Evolutionary conservation across 2,113 vertebrate genomes (phyloP).

Genomic region (Hiodon tergisus): DNA sequence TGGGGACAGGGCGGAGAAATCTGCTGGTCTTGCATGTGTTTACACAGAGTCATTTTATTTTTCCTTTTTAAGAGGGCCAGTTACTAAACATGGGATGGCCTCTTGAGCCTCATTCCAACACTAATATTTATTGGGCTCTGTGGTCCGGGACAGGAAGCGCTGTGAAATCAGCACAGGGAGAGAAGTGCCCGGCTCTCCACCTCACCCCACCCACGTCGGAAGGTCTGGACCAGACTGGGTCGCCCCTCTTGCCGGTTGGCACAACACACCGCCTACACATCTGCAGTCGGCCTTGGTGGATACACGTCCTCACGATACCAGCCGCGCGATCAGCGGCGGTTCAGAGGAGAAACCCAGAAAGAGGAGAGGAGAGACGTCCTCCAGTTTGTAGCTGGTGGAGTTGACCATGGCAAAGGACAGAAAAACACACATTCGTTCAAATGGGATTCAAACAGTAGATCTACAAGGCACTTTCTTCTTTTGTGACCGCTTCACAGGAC

Average conservation of each 20-base stretch:
- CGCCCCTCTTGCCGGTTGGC: background rate
- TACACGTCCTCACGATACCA: too few relatives aligned
- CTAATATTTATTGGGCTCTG: constrained; percentile 24
- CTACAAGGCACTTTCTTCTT: too few relatives aligned
- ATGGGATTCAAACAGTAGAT: too few relatives aligned
- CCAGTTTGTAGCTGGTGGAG: too few relatives aligned
- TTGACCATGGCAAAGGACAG: too few relatives aligned
- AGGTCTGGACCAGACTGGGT: background rate
- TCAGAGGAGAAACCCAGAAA: too few relatives aligned
- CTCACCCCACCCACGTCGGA: constrained; percentile 4
- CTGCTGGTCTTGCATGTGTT: constrained; percentile 2
- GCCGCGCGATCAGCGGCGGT: too few relatives aligned
- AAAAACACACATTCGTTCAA: too few relatives aligned
- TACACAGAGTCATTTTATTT: constrained; percentile 22
- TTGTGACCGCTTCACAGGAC: too few relatives aligned
- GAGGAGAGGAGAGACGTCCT: too few relatives aligned
- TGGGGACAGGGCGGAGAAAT: background rate
- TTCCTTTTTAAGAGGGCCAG: constrained; percentile 1
- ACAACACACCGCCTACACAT: too few relatives aligned
- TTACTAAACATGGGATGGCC: constrained; percentile 1
- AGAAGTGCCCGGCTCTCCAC: background rate
- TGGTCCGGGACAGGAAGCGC: constrained; percentile 16
- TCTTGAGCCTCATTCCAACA: constrained; percentile 14
- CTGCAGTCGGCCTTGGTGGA: too few relatives aligned
- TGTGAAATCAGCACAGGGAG: background rate